Base-by-base conservation (phyloP, 1,140 invertebrate genomes). In the Lepidurus packardi region DNA sequence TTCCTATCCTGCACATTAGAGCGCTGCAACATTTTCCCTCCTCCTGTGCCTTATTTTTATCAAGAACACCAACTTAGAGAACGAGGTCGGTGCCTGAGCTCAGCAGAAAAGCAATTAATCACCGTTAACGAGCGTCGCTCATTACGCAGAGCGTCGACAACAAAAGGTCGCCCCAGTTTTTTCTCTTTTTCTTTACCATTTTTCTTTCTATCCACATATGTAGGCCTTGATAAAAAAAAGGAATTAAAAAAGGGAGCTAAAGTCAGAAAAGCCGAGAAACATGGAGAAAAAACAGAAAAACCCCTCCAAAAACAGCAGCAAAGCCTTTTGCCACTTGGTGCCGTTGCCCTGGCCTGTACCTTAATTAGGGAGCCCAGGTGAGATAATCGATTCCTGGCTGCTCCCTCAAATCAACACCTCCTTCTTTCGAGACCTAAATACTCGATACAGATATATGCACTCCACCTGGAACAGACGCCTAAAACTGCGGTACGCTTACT, bases 71-170 rank as follows among this genome's bases (percentile, higher is more conserved):
- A 65, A 65, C 16, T 65, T 65, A 65, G n/a, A 21, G 53, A 65
- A 9, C 16, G 21, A 21, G 53, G 16, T 65, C 21, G 53, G 53
- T 65, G 53, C 53, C 53, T 65, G 53, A 65, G 53, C 53, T 65
- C 53, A 65, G 53, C 53, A 65, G 53, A 13, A 65, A 65, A 65
- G 53, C 53, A 65, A 65, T 65, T 65, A 65, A 65, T 65, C 53
- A 65, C 53, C 53, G 9, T 65, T 65, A 65, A 65, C 53, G 53
- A 65, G 53, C 53, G 53, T 65, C 53, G 53, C 53, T 65, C 53
- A 65, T 65, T 65, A 65, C 53, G 53, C 53, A 65, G 53, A 65
- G 53, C 53, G 53, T 65, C 53, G 53, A 65, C 53, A 65, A 65
- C 53, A 65, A 65, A 65, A 65, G 53, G 9, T 65, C 53, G 53